Percentiles rank a stretch among this genome's conserved stretches.
phyloP scores from a whole-genome alignment of 1,140 invertebrate genomes.

The Drosophila lacteicornis region DNA sequence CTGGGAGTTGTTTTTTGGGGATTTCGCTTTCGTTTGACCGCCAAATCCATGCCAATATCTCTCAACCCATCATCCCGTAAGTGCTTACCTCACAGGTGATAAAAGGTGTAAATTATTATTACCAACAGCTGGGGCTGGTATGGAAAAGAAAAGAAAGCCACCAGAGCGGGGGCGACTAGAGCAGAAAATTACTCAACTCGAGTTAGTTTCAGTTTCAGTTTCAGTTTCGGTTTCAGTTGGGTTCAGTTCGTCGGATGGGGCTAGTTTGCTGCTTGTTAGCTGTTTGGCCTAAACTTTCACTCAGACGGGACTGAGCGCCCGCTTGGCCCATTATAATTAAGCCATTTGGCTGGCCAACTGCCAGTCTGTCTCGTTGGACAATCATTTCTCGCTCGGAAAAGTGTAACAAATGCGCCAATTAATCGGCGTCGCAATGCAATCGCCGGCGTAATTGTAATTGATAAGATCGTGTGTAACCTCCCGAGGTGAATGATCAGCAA shows the following conservation, averaged over 20 bases:
- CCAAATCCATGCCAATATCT: constrained; percentile 40
- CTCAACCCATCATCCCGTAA: not conserved
- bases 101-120: constrained; percentile 75
- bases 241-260: constrained; percentile 32
- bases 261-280: constrained; percentile 38
- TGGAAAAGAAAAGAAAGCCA: constrained; percentile 70
- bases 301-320: constrained; percentile 21
- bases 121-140: constrained; percentile 26
- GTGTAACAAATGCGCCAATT: constrained; percentile 59
- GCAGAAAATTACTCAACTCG: constrained; percentile 73
- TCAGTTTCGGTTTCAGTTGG: constrained; percentile 32
- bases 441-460: constrained; percentile 37
- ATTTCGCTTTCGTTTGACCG: constrained; percentile 72
- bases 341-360: constrained; percentile 59
- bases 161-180: constrained; percentile 52
- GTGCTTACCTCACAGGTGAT: constrained; percentile 64
- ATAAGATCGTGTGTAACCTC: constrained; percentile 13
- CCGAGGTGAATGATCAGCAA: constrained; percentile 44
- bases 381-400: constrained; percentile 56
- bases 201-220: constrained; percentile 28
- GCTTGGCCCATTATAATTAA: constrained; percentile 66
- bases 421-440: constrained; percentile 23
- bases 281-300: constrained; percentile 38
- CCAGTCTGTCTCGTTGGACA: constrained; percentile 23
- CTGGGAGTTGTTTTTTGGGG: constrained; percentile 10